Evolutionary conservation across 2,113 vertebrate species (phyloP).

Genomic region (Sardina pilchardus): DNA sequence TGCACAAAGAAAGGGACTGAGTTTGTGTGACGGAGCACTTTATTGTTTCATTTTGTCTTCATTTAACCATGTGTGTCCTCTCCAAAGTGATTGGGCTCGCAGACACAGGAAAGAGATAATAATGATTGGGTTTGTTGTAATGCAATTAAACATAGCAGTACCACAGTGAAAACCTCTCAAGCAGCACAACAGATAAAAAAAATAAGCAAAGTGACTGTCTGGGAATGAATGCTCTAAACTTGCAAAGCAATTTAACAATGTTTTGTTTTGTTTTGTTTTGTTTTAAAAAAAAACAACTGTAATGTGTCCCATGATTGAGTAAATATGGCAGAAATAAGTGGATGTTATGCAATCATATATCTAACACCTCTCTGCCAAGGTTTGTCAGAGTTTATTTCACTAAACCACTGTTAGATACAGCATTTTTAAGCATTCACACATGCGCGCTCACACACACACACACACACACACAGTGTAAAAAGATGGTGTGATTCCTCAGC

Average conservation of each 20-base stretch:
- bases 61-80: background rate
- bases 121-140: background rate
- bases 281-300: background rate
- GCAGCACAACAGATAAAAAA: background rate
- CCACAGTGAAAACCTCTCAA: background rate
- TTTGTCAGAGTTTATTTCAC: too few species aligned
- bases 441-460: too few species aligned
- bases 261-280: background rate
- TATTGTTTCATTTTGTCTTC: background rate
- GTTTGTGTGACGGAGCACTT: background rate
- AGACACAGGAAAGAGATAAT: background rate
- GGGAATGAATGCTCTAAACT: background rate
- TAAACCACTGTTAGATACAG: too few species aligned
- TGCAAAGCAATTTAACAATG: background rate
- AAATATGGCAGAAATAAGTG: too few species aligned
- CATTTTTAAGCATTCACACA: too few species aligned
- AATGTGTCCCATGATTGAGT: too few species aligned
- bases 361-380: too few species aligned
- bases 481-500: too few species aligned
- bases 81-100: background rate
- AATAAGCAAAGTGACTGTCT: background rate
- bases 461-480: too few species aligned
- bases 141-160: background rate
- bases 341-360: too few species aligned
- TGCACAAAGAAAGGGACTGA: background rate